These are phyloP conservation scores for Empis stercorea DNA, from an alignment of 2,888 invertebrate species.

Conservation along the genomic window DNA sequence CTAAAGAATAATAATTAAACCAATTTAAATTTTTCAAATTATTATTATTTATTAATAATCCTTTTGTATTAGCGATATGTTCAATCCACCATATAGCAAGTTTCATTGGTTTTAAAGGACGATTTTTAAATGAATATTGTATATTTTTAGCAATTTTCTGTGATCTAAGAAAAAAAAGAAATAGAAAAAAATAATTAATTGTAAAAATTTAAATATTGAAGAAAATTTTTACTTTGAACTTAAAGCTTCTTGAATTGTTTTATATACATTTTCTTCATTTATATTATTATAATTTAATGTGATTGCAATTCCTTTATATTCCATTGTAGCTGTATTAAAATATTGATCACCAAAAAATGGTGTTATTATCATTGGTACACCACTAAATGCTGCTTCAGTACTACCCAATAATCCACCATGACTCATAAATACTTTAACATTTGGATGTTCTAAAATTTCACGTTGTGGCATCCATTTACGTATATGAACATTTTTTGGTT, in stretches of 20 bases:
- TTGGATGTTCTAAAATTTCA: constrained; percentile 56
- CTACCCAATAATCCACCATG: constrained; percentile 59
- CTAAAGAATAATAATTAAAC: constrained; percentile 9
- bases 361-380: constrained; percentile 48
- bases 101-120: constrained; percentile 39
- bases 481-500: constrained; percentile 46
- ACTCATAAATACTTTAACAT: constrained; percentile 50
- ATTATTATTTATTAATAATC: constrained; percentile 36
- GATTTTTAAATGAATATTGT: constrained; percentile 36
- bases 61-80: constrained; percentile 40
- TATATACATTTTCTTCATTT: constrained; percentile 36
- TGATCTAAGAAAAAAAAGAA: background rate
- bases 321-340: constrained; percentile 41
- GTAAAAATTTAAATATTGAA: no score
- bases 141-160: constrained; percentile 28
- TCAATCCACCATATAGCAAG: constrained; percentile 48
- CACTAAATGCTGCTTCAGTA: constrained; percentile 48
- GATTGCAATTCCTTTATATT: constrained; percentile 42
- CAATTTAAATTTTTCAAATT: constrained; percentile 6
- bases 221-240: constrained; percentile 16
- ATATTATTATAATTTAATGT: constrained; percentile 38
- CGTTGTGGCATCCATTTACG: constrained; percentile 57
- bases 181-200: background rate
- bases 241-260: constrained; percentile 35
- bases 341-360: constrained; percentile 55